Conservation (phyloP, 2,797 vertebrate genomes). For the Poeciliopsis presidionis region DNA sequence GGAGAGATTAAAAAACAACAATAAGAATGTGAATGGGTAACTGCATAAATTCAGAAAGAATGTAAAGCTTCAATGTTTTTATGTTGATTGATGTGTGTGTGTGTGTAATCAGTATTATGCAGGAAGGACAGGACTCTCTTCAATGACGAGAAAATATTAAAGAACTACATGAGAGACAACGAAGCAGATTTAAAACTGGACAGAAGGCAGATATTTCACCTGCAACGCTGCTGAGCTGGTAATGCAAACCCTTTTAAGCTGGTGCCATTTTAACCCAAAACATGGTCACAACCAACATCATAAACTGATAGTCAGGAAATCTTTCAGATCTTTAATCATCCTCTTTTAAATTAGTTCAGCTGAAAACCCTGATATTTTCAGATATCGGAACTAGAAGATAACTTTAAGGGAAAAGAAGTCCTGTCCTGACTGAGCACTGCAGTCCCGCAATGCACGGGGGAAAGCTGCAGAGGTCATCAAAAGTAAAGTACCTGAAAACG, state of each 20-base stretch:
- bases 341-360: conserved; percentile 1
- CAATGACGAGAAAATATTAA: neutral
- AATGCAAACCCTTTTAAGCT: neutral
- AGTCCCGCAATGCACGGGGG: conserved; percentile 36
- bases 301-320: conserved; percentile 7
- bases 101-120: neutral
- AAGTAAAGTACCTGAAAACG: conserved; percentile 11
- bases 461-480: conserved; percentile 50
- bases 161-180: neutral
- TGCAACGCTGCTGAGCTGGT: neutral
- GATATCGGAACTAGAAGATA: neutral
- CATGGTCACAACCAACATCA: conserved; percentile 3
- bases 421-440: neutral
- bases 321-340: neutral
- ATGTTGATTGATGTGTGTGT: neutral
- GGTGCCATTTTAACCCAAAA: neutral
- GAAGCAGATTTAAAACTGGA: neutral
- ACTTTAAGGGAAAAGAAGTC: neutral
- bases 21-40: neutral
- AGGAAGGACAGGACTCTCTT: neutral
- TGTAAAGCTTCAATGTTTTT: neutral
- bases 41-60: neutral
- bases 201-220: neutral
- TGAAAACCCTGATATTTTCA: neutral
- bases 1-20: neutral